Evolutionary conservation across 2,888 invertebrate genomes (phyloP), one percentile per base, ranked within the genome.

Genomic region (Cryptocephalus primarius): DNA sequence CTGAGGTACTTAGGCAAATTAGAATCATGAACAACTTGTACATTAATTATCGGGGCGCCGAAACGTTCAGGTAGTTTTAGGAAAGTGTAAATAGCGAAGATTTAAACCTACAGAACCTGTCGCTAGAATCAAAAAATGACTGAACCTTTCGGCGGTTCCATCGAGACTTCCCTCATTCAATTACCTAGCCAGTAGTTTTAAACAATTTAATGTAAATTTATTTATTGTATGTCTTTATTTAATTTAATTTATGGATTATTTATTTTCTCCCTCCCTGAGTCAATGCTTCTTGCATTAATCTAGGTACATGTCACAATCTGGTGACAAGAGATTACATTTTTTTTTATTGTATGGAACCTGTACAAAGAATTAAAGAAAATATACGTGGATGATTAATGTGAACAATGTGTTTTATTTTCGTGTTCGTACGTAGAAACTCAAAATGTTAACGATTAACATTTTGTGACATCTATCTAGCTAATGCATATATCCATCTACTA

Each of bases 191-290:
- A 22, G 22, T 22, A 22, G 22, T 22, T 22, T 22, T 22, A 22
- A 22, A 22, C 6, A 6, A 22, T 22, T 22, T 22, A 22, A 22
- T 22, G 22, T 22, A 22, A 22, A 22, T 22, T 22, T 22, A 22
- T 22, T 22, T 22, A 22, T 22, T 22, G 22, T 22, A 22, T 22
- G 22, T 22, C 22, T 22, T 22, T 74, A 50, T 49, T 49, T 47
- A 13, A 40, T 13, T 57, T 52, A 58, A 59, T 49, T 58, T 59
- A 60, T 76, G 68, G 75, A 74, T 75, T 43, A 75, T 76, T 75
- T 75, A 75, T 76, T 75, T 43, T 11, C 13, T 43, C 32, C 13
- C n/a, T 32, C 42, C 62, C 57, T 62, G 59, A 54, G 52, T 51
- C 48, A 57, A 61, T 61, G 61, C 64, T 60, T 56, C 50, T 52